These are phyloP conservation scores for Tipula unca DNA, from an alignment of 2,888 invertebrate genomes.

Conservation along the genomic window DNA sequence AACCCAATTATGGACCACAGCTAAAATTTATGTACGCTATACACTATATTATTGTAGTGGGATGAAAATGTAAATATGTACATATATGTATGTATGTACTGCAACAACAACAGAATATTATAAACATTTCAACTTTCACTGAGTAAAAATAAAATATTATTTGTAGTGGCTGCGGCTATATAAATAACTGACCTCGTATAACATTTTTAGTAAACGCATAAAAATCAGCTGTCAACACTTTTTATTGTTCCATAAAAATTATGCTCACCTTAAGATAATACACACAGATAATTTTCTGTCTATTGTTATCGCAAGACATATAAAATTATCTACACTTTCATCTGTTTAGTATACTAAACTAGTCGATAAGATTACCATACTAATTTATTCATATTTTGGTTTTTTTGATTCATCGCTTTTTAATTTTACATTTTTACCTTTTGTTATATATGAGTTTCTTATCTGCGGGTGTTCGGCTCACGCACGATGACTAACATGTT, in stretches of 20 bases:
- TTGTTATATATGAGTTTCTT: neutral
- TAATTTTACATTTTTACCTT: neutral
- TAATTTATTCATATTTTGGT: too few relatives aligned
- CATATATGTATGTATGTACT: too few relatives aligned
- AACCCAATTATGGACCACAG: neutral
- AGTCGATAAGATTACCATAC: neutral
- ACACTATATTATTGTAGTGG: neutral
- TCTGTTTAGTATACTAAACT: neutral
- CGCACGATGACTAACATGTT: neutral
- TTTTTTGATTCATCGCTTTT: neutral
- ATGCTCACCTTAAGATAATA: neutral
- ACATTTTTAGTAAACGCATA: too few relatives aligned
- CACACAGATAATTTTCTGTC: neutral
- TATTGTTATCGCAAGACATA: neutral
- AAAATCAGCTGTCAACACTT: neutral
- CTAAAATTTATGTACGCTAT: neutral
- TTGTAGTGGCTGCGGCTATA: too few relatives aligned
- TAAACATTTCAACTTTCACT: neutral
- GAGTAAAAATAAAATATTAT: too few relatives aligned
- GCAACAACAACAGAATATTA: neutral
- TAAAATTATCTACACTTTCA: neutral
- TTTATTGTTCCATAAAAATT: neutral
- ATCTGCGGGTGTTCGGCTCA: neutral
- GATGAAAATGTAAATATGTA: neutral
- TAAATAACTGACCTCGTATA: neutral